phyloP scores from a whole-genome alignment of 23 tunicate genomes.

The Trididemnum nubilum region DNA sequence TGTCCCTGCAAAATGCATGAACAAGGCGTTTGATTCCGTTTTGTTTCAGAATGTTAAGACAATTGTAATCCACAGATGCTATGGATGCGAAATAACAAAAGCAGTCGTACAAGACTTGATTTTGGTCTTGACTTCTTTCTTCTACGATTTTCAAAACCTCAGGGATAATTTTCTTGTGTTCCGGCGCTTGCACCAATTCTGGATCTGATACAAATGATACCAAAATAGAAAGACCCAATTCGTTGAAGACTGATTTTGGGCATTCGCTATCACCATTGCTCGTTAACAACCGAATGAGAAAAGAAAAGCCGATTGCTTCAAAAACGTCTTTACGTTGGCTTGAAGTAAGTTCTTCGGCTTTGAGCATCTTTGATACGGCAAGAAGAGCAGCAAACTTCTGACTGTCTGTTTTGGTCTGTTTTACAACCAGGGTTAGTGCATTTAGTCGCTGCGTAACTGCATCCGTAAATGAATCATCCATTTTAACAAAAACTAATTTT shows the following conservation, averaged over 20 bases:
- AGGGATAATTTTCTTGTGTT: conserved; percentile 33
- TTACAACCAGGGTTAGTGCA: conserved; percentile 5
- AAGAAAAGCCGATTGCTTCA: conserved; percentile 58
- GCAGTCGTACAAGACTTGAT: conserved; percentile 37
- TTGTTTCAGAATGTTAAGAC: not conserved
- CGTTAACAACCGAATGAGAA: conserved; percentile 54
- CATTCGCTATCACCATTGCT: conserved; percentile 17
- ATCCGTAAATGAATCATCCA: too few relatives aligned
- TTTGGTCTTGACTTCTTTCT: not conserved
- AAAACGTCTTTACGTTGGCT: conserved; percentile 41
- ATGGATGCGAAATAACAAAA: conserved; percentile 29
- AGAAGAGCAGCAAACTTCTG: conserved; percentile 83
- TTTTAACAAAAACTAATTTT: too few relatives aligned
- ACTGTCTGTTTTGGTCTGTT: conserved; percentile 66
- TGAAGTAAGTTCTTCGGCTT: conserved; percentile 33
- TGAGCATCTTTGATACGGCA: conserved; percentile 47
- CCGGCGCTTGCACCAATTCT: conserved; percentile 15
- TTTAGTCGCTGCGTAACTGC: too few relatives aligned
- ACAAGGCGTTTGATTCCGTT: conserved; percentile 9
- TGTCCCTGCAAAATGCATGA: not conserved
- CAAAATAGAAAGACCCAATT: conserved; percentile 52
- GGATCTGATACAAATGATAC: conserved; percentile 39
- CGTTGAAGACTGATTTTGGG: not conserved
- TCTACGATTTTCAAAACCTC: conserved; percentile 24
- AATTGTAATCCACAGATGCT: not conserved